Conservation (phyloP, 2,113 vertebrate species). For the Sylvia atricapilla region DNA sequence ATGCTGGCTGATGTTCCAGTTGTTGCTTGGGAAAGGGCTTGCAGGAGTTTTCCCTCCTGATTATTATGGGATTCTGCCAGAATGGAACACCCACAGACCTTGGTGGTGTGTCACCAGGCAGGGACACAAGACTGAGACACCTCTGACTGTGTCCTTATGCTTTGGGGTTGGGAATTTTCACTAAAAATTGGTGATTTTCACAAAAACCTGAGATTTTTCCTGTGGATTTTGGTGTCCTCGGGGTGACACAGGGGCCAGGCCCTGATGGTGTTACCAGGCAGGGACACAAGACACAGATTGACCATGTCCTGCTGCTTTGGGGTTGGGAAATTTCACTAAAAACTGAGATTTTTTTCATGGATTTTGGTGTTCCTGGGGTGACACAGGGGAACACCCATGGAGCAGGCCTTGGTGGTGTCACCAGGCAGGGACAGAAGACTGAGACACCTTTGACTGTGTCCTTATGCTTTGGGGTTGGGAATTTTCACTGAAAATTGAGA, state of each 20-base stretch:
- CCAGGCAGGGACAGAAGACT: too few relatives aligned
- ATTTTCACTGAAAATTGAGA: fast-evolving
- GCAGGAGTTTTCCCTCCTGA: neutral
- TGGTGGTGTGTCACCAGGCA: too few relatives aligned
- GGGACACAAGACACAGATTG: too few relatives aligned
- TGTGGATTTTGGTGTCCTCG: too few relatives aligned
- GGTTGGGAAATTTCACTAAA: too few relatives aligned
- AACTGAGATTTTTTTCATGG: too few relatives aligned
- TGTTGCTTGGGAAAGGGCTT: neutral
- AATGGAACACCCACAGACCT: neutral
- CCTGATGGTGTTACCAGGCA: too few relatives aligned
- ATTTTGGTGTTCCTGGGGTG: fast-evolving
- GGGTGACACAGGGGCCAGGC: too few relatives aligned
- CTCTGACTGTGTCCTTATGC: neutral
- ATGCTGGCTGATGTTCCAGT: fast-evolving
- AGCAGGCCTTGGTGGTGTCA: too few relatives aligned
- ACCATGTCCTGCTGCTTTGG: too few relatives aligned
- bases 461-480: neutral
- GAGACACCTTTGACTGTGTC: fast-evolving
- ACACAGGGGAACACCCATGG: too few relatives aligned
- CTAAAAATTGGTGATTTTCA: neutral
- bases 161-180: neutral
- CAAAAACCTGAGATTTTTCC: too few relatives aligned
- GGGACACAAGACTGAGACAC: neutral
- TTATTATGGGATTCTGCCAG: neutral